Evolutionary conservation across 2,888 invertebrate species (phyloP).

Genomic region (Oxyteleia sp.): DNA sequence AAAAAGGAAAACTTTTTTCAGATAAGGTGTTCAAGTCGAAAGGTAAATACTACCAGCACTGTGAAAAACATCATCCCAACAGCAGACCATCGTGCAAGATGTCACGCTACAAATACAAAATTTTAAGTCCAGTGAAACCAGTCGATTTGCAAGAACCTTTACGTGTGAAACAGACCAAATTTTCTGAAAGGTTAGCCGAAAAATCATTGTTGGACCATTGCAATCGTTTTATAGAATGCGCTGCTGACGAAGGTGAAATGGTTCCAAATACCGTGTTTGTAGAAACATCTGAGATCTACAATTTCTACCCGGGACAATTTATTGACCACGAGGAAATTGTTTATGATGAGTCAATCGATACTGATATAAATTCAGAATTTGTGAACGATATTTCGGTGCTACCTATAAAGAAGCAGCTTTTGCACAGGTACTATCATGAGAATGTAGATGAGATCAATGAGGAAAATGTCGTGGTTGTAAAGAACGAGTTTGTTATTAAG

Average conservation of each 20-base stretch:
- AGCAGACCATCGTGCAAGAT: constrained; percentile 19
- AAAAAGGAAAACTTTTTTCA: no score
- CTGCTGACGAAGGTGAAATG: neutral
- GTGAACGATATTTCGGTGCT: neutral
- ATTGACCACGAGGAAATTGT: neutral
- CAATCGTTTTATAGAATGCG: neutral
- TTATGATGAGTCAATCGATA: neutral
- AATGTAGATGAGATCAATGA: neutral
- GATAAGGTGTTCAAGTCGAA: no score
- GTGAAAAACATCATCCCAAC: constrained; percentile 9
- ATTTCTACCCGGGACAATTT: no score
- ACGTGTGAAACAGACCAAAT: neutral
- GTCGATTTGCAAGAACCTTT: neutral
- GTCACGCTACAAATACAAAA: constrained; percentile 20
- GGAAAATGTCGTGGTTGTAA: neutral
- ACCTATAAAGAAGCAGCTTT: neutral
- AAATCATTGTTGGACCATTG: constrained; percentile 1
- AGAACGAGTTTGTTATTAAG: neutral
- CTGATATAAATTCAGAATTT: neutral
- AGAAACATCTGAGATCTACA: no score
- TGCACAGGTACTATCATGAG: neutral
- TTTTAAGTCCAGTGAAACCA: neutral
- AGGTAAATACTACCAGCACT: constrained; percentile 23
- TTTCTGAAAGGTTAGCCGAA: constrained; percentile 4
- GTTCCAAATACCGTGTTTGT: no score